Base-by-base conservation (phyloP, 2,888 invertebrate genomes). In the Clistopyga incitator region DNA sequence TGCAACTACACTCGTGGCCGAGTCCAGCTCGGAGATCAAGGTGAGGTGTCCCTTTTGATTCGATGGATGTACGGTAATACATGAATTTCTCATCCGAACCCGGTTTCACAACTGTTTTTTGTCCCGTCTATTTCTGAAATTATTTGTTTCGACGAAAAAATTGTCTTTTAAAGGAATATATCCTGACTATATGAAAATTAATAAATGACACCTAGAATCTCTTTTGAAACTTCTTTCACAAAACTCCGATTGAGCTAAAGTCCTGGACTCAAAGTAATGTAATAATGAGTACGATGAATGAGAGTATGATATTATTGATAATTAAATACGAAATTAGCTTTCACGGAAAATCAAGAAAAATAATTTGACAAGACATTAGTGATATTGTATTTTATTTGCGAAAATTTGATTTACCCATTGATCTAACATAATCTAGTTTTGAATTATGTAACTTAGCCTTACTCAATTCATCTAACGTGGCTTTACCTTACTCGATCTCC, bases 21-120 rank as follows among this genome's bases (percentile, higher is more conserved):
- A 34, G 68, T 56, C 42, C 68, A 68, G 59, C 45, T 85, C 42
- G 86, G 85, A 82, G 86, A 88, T 81, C 82, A 54, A 87, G 83
- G 71, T 70, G 87, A 79, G 84, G 81, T 78, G 56, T 47, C 47
- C 20, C 77, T 38, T 20, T 29, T 68, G 56, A 59, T 25, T 34
- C 45, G 77, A 77, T 25, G 54, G 67, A 77, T 34, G 45, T 56
- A 76, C 23, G 45, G n/a, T 47, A 77, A 47, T 54, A 20, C 68
- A 42, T 42, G 56, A 54, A 68, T 56, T 68, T 47, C 67, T 34
- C 56, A 18, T 68, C 54, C 47, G 42, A 78, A 65, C 56, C 3
- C 42, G 52, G 29, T 18, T 45, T 18, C 54, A n/a, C 15, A n/a
- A 45, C 72, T 65, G 78, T 78, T 64, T 68, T 42, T 61, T 70